phyloP scores from a whole-genome alignment of 2,797 vertebrate species.

The Melanotaenia boesemani region DNA sequence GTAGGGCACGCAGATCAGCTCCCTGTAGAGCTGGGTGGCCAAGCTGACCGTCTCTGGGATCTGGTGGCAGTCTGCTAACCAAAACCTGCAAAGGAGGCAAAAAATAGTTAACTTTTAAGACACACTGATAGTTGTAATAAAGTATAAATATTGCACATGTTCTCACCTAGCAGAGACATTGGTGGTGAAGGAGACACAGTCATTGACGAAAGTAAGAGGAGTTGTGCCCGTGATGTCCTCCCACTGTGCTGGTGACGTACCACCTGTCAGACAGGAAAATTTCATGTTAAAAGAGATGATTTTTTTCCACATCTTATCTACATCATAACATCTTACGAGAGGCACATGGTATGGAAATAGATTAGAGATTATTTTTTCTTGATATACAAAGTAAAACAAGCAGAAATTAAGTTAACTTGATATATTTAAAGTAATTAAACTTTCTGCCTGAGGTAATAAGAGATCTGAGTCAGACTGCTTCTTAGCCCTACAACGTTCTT shows the following conservation, averaged over 20 bases:
- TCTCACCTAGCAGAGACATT: slow-evolving; percentile 97
- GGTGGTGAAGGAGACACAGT: slow-evolving; percentile 98
- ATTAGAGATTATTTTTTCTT: no score
- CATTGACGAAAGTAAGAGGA: slow-evolving; percentile 94
- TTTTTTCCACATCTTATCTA: not conserved
- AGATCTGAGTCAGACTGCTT: no score
- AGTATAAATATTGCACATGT: not conserved
- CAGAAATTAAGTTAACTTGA: no score
- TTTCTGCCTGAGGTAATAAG: no score
- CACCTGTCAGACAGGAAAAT: slow-evolving; percentile 80
- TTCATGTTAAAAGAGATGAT: not conserved
- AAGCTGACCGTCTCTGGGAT: slow-evolving; percentile 95
- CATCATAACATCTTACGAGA: not conserved
- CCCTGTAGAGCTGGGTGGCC: slow-evolving; percentile 95
- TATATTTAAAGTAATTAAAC: no score
- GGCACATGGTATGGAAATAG: no score
- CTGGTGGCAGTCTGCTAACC: slow-evolving; percentile 99
- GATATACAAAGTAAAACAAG: no score
- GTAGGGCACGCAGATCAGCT: slow-evolving; percentile 98
- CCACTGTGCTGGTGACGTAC: slow-evolving; percentile 98
- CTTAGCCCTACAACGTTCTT: no score
- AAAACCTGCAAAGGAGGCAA: slow-evolving; percentile 87
- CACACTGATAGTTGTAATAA: not conserved
- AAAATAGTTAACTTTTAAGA: not conserved
- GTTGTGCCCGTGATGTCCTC: slow-evolving; percentile 99